Conservation (phyloP, 1,140 invertebrate genomes). For the honey bee (Apis mellifera) region DNA sequence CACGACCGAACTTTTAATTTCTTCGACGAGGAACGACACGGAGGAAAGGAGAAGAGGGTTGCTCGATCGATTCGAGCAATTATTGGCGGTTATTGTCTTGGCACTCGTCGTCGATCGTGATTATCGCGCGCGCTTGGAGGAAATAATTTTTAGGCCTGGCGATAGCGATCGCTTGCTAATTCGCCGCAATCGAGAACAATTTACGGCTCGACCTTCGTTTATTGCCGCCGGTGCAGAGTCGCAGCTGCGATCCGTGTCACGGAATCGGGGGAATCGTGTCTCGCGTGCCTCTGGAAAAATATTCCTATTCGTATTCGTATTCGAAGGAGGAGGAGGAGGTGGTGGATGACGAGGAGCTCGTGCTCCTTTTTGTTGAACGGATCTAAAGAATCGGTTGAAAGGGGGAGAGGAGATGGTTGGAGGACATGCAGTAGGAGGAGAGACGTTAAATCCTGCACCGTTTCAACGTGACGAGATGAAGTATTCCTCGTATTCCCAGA, state of each 20-base stretch:
- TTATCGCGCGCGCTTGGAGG: not conserved
- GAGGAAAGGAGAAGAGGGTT: not conserved
- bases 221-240: slow-evolving; percentile 38
- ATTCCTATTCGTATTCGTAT: slow-evolving; percentile 25
- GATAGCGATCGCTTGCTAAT: slow-evolving; percentile 60
- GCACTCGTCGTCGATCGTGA: not conserved
- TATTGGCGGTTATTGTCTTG: not conserved
- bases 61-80: slow-evolving; percentile 1
- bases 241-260: slow-evolving; percentile 42
- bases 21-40: slow-evolving; percentile 1
- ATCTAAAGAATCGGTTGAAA: not conserved
- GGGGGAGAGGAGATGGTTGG: not conserved
- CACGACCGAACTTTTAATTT: slow-evolving; percentile 25
- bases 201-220: slow-evolving; percentile 57
- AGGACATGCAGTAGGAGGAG: not conserved
- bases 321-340: no score
- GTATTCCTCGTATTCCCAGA: slow-evolving; percentile 70
- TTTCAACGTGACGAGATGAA: slow-evolving; percentile 47
- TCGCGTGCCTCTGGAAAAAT: slow-evolving; percentile 50
- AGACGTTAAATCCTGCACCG: slow-evolving; percentile 67
- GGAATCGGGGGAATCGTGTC: slow-evolving; percentile 17
- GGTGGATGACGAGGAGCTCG: not conserved
- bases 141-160: slow-evolving; percentile 52
- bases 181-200: slow-evolving; percentile 63
- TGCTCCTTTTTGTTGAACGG: not conserved